A percentile compares a stretch with the other conserved stretches of the same genome.
Evolutionary conservation across 2,888 invertebrate genomes (phyloP).

Genomic region (Thumatha senex): DNA sequence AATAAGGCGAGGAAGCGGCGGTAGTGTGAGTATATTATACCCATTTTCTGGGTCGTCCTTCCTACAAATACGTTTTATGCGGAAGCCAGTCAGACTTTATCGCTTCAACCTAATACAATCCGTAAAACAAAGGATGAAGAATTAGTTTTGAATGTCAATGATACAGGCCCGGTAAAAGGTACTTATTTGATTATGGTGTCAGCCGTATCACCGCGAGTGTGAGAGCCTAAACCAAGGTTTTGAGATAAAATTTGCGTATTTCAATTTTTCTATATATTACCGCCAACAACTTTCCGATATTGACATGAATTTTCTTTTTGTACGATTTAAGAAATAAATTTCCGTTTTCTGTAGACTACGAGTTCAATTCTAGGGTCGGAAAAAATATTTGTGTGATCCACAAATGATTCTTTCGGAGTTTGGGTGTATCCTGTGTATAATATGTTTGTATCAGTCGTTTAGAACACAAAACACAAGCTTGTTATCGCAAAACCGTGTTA

Average conservation of each 20-base stretch:
- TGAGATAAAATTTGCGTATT: constrained; percentile 81
- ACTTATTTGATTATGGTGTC: constrained; percentile 84
- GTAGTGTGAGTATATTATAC: constrained; percentile 83
- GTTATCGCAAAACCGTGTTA: constrained; percentile 60
- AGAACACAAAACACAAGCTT: constrained; percentile 34
- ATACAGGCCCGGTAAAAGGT: constrained; percentile 75
- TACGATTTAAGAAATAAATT: constrained; percentile 28
- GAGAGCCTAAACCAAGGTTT: constrained; percentile 75
- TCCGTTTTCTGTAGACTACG: constrained; percentile 23
- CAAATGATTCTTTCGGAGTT: no score
- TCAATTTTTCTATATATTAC: constrained; percentile 67
- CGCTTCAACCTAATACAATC: constrained; percentile 44
- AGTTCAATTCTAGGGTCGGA: no score
- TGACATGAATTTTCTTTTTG: constrained; percentile 55
- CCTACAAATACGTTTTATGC: constrained; percentile 84
- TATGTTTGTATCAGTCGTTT: no score
- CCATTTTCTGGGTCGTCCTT: constrained; percentile 84
- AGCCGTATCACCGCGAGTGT: constrained; percentile 82
- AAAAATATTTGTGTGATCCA: no score
- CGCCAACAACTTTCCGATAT: constrained; percentile 44
- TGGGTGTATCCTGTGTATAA: no score
- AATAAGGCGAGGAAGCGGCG: constrained; percentile 75
- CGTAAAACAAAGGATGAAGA: constrained; percentile 45
- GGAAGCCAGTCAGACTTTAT: constrained; percentile 73
- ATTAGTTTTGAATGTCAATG: constrained; percentile 35